Evolutionary conservation across 2,797 vertebrate species (phyloP), one percentile per base, ranked within the genome.

Genomic region (Microtus obscurus): DNA sequence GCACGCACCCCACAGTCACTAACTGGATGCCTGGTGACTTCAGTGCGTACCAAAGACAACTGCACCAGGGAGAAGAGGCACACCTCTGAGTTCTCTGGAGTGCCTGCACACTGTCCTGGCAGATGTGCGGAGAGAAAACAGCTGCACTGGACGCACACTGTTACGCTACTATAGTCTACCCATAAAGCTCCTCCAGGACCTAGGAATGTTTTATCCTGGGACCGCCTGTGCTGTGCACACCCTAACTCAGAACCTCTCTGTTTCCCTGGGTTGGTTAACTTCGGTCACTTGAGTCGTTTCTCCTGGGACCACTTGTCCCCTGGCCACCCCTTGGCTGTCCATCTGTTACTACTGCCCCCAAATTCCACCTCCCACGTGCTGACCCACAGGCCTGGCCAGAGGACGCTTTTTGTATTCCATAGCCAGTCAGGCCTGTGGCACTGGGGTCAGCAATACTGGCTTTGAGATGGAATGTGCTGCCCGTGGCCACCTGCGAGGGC

Each of bases 331-430:
- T 93, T 43, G 11, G 69, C 59, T 74, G 78, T 79, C 80, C 9
- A 6, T 56, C 92, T 87, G 51, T 77, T 63, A 90, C 53, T 93
- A 80, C 81, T 67, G 93, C 87, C 91, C 85, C 1, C 1, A 94
- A 88, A 96, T 95, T 80, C 94, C 82, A 88, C 87, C 67, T 90
- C 91, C 96, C 78, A 96, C 6, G 0, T 45, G 91, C 76, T 92
- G 96, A 95, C 90, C 94, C 91, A 80, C 27, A 40, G 91, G 56
- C 74, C 83, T 31, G 59, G 83, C 79, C 67, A 4, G 51, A 88
- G 65, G 73, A 69, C 8, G 7, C 34, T 37, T 27, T 65, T 43
- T 74, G 83, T 61, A 71, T 45, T 45, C 65, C 34, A 43, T 56
- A 67, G 82, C 81, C 89, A n/a, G 78, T 40, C 3, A 8, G n/a